phyloP scores from a whole-genome alignment of 2,113 vertebrate species.

The Oncorhynchus keta region DNA sequence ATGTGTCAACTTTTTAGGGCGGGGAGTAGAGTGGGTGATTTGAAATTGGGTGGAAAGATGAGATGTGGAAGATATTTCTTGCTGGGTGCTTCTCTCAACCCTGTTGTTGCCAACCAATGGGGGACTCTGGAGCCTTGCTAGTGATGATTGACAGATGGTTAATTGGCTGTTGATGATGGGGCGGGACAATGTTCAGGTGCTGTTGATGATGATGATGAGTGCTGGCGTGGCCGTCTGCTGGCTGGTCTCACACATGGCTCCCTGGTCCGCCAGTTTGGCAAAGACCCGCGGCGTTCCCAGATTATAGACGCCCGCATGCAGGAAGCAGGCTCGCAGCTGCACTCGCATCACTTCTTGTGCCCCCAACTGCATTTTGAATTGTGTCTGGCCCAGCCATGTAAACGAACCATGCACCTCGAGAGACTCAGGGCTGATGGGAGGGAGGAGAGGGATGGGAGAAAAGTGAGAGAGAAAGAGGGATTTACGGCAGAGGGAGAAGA shows the following conservation, averaged over 20 bases:
- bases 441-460: too few species aligned
- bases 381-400: slow-evolving; percentile 93
- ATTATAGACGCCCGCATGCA: slow-evolving; percentile 93
- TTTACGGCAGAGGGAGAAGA: too few species aligned
- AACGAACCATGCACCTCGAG: slow-evolving; percentile 87
- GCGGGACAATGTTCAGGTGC: slow-evolving; percentile 65
- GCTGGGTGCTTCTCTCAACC: too few species aligned
- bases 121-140: too few species aligned
- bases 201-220: slow-evolving; percentile 88
- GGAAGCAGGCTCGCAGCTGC: slow-evolving; percentile 88
- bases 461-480: too few species aligned
- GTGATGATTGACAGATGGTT: too few species aligned
- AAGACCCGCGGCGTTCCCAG: slow-evolving; percentile 90
- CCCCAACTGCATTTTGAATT: slow-evolving; percentile 87
- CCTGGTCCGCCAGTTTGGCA: slow-evolving; percentile 84
- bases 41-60: neutral
- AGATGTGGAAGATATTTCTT: too few species aligned
- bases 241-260: slow-evolving; percentile 84
- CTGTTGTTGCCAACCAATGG: too few species aligned
- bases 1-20: neutral
- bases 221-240: slow-evolving; percentile 93
- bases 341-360: slow-evolving; percentile 82
- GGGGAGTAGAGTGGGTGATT: too few species aligned
- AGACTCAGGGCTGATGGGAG: slow-evolving; percentile 78
- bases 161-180: neutral